Percentiles rank a stretch among this genome's conserved stretches.
Evolutionary conservation across 2,113 vertebrate species (phyloP).

Genomic region (Odobenus rosmarus): DNA sequence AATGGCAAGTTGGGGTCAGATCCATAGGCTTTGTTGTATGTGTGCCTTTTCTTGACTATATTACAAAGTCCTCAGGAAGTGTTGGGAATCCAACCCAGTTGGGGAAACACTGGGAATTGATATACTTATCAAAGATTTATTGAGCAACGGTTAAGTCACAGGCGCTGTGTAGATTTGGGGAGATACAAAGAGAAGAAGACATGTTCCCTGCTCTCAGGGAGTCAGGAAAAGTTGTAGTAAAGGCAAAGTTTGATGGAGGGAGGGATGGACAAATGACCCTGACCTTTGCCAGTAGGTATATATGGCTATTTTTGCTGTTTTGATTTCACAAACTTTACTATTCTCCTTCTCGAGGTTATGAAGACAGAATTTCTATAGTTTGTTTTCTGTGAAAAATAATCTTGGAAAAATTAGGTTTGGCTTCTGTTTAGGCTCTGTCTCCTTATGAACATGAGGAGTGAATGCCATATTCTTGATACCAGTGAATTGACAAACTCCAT

Average conservation of each 20-base stretch:
- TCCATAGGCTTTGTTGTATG: background rate
- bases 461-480: background rate
- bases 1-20: background rate
- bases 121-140: constrained; percentile 31
- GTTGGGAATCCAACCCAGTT: background rate
- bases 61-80: background rate
- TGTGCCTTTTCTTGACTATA: background rate
- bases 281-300: background rate
- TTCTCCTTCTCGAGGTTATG: constrained; percentile 10
- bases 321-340: background rate
- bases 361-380: background rate
- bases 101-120: background rate
- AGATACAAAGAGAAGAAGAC: background rate
- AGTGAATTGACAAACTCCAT: background rate
- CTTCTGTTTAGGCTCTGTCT: background rate
- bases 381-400: background rate
- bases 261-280: background rate
- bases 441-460: background rate
- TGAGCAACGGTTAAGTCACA: constrained; percentile 12
- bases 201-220: background rate
- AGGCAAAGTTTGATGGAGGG: background rate
- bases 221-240: background rate
- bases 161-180: background rate
- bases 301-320: constrained; percentile 18
- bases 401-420: constrained; percentile 30